Evolutionary conservation across 2,888 invertebrate species (phyloP).

Genomic region (Anarsia innoxiella): DNA sequence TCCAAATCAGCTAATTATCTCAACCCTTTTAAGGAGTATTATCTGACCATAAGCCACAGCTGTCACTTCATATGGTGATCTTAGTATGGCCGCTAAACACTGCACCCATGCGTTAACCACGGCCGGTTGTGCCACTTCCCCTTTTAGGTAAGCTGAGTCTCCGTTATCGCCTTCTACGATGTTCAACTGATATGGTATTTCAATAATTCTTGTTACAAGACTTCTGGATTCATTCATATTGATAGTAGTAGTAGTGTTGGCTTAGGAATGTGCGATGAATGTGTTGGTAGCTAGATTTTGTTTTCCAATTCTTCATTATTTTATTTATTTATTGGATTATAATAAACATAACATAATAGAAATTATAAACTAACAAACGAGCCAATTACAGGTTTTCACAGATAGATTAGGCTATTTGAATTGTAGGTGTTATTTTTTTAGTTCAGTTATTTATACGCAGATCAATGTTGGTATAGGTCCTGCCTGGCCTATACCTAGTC

Average conservation of each 20-base stretch:
- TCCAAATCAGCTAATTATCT: conserved; percentile 21
- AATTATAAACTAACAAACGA: too few species aligned
- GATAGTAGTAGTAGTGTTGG: neutral
- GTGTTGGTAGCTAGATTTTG: too few species aligned
- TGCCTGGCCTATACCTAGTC: too few species aligned
- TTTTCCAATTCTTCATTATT: too few species aligned
- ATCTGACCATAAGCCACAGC: conserved; percentile 37
- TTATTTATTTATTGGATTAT: too few species aligned
- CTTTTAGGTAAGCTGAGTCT: conserved; percentile 39
- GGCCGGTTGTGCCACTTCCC: conserved; percentile 39
- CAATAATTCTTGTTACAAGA: conserved; percentile 7
- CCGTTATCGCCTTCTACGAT: conserved; percentile 45
- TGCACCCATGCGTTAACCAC: conserved; percentile 30
- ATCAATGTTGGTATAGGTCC: too few species aligned
- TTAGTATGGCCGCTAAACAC: conserved; percentile 28
- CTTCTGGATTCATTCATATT: neutral
- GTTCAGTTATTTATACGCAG: too few species aligned
- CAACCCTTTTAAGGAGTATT: conserved; percentile 28
- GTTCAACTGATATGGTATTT: conserved; percentile 20
- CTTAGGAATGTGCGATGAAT: too few species aligned
- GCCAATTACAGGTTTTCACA: too few species aligned
- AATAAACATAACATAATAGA: too few species aligned
- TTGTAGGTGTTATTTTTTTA: too few species aligned
- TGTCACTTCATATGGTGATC: conserved; percentile 34
- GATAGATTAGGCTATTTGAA: too few species aligned